Conservation (phyloP, 2,113 vertebrate genomes). For the Callocephalon fimbriatum region DNA sequence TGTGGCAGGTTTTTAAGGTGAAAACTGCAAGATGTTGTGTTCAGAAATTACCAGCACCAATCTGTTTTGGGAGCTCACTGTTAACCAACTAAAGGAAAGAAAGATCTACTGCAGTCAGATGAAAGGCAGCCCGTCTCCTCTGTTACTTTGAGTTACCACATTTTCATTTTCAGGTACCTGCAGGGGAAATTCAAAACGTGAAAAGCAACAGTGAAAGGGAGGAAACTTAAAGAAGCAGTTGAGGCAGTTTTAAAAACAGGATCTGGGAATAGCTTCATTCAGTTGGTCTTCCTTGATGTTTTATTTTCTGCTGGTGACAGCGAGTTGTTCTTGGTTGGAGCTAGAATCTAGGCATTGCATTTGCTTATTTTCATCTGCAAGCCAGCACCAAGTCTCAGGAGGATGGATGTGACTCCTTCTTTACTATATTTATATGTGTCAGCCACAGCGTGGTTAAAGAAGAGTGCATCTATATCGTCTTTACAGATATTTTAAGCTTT, state of each 20-base stretch:
- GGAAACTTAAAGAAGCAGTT: neutral
- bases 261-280: neutral
- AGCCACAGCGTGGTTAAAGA: neutral
- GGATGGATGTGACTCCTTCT: neutral
- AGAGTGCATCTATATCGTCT: fast-evolving
- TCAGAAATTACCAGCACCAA: neutral
- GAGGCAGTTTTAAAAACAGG: neutral
- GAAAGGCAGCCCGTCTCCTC: neutral
- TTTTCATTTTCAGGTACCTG: neutral
- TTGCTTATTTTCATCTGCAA: neutral
- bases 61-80: neutral
- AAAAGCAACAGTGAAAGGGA: neutral
- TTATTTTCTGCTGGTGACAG: neutral
- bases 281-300: neutral
- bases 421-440: neutral
- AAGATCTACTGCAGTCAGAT: neutral
- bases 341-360: neutral
- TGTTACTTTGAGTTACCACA: neutral
- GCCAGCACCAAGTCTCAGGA: neutral
- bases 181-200: neutral
- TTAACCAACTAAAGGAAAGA: neutral
- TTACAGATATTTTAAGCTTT: neutral
- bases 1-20: neutral
- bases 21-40: neutral
- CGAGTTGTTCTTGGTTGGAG: neutral